Percentiles rank a stretch among this genome's conserved stretches.
phyloP scores from a whole-genome alignment of 2,888 invertebrate species.

The Alsophila aescularia region DNA sequence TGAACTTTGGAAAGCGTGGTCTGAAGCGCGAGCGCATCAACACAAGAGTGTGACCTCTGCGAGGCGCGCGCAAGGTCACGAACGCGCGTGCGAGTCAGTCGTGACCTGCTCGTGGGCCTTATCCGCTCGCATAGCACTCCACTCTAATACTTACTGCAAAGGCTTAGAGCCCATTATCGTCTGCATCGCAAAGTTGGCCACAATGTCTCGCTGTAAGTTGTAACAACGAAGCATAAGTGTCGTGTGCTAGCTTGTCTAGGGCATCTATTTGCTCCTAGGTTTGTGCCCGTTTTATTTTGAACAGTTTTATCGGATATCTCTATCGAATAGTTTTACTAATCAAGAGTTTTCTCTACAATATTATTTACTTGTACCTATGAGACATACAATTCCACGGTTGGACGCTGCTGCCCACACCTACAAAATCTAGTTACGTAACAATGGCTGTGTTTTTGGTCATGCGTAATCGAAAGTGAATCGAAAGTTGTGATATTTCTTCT shows the following conservation, averaged over 20 bases:
- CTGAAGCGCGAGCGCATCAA: conserved; percentile 69
- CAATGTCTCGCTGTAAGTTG: conserved; percentile 61
- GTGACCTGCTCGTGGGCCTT: conserved; percentile 81
- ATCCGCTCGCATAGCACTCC: conserved; percentile 48
- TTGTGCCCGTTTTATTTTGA: conserved; percentile 22
- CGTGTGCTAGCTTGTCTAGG: conserved; percentile 47
- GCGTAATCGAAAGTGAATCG: conserved; percentile 31
- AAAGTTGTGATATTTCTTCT: conserved; percentile 22
- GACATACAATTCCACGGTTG: conserved; percentile 9
- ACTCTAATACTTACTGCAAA: conserved; percentile 64
- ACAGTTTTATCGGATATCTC: neutral
- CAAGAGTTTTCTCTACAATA: too few relatives aligned
- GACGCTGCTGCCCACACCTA: conserved; percentile 16
- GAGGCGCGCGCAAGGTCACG: conserved; percentile 82
- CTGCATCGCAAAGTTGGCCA: conserved; percentile 48
- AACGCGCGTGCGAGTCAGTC: conserved; percentile 81
- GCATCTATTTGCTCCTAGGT: conserved; percentile 56
- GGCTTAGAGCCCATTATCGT: conserved; percentile 72
- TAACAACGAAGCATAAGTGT: conserved; percentile 55
- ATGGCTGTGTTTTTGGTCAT: conserved; percentile 17
- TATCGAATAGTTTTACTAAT: too few relatives aligned
- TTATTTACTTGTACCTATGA: neutral
- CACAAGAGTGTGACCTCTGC: conserved; percentile 78
- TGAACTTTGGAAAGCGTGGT: conserved; percentile 61
- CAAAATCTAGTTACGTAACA: conserved; percentile 22